Evolutionary conservation across 2,113 vertebrate genomes (phyloP).

Genomic region (Phycodurus eques): DNA sequence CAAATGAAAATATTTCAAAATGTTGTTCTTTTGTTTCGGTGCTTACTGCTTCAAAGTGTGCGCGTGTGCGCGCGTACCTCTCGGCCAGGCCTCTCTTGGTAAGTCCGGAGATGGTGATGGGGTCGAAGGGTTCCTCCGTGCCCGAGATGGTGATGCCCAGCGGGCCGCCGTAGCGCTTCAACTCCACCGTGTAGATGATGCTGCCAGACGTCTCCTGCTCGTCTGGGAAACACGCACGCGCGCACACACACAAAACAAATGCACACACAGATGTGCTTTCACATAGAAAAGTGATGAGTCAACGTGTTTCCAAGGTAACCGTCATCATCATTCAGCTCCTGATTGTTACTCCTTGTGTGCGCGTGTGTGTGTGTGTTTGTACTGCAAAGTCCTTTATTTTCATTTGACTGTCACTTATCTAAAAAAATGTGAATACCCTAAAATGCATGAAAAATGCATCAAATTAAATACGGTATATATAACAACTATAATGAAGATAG

Average conservation of each 20-base stretch:
- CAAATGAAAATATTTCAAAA: too few species aligned
- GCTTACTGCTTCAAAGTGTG: not conserved
- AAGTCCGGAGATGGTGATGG: slow-evolving; percentile 91
- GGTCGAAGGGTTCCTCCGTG: slow-evolving; percentile 96
- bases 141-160: slow-evolving; percentile 97
- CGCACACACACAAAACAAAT: slow-evolving; percentile 2
- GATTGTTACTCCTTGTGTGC: not conserved
- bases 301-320: slow-evolving; percentile 62
- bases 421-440: too few species aligned
- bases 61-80: slow-evolving; percentile 70
- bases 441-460: too few species aligned
- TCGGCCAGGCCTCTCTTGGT: slow-evolving; percentile 93
- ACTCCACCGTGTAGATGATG: slow-evolving; percentile 94
- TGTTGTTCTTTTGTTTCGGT: too few species aligned
- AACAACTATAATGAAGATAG: too few species aligned
- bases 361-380: not conserved
- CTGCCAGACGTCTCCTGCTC: slow-evolving; percentile 93
- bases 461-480: too few species aligned
- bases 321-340: slow-evolving; percentile 27
- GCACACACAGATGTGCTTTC: slow-evolving; percentile 33
- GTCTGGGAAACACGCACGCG: slow-evolving; percentile 69
- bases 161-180: slow-evolving; percentile 91
- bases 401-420: too few species aligned
- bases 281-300: slow-evolving; percentile 25
- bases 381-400: too few species aligned